Conservation (phyloP, 53 echinoderm and acorn worm genomes). For the Mesocentrotus franciscanus region DNA sequence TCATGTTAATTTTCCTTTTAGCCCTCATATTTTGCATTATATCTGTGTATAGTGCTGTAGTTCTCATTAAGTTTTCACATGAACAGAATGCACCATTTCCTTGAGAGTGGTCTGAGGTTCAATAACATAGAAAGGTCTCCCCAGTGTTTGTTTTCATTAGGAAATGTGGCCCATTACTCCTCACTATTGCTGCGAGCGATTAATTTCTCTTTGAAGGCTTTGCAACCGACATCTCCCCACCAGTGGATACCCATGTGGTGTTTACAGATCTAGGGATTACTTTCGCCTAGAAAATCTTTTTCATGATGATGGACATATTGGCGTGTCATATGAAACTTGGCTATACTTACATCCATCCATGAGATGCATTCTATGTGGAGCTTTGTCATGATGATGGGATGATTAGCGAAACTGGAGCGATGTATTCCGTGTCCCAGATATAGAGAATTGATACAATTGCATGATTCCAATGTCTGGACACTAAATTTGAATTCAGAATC, state of each 20-base stretch:
- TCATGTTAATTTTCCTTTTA: neutral
- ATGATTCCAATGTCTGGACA: constrained; percentile 17
- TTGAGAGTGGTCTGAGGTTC: neutral
- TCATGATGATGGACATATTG: constrained; percentile 10
- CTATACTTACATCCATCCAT: neutral
- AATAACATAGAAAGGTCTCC: neutral
- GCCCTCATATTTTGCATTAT: neutral
- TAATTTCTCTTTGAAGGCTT: constrained; percentile 34
- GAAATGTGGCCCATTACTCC: constrained; percentile 43
- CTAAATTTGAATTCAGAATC: neutral
- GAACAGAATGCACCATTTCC: neutral
- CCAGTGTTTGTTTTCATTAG: constrained; percentile 19
- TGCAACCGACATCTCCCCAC: neutral
- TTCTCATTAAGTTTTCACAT: constrained; percentile 19
- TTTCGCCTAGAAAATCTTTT: neutral
- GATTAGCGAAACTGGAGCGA: constrained; percentile 36
- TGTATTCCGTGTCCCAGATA: constrained; percentile 11
- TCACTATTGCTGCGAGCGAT: constrained; percentile 25
- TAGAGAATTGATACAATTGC: neutral
- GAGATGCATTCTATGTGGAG: neutral
- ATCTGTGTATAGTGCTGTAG: neutral
- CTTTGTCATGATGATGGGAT: constrained; percentile 1
- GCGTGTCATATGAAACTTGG: neutral
- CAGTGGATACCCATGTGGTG: constrained; percentile 10
- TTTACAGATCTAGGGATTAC: neutral